Evolutionary conservation across 2,797 vertebrate species (phyloP).

Genomic region (Trichosurus vulpecula): DNA sequence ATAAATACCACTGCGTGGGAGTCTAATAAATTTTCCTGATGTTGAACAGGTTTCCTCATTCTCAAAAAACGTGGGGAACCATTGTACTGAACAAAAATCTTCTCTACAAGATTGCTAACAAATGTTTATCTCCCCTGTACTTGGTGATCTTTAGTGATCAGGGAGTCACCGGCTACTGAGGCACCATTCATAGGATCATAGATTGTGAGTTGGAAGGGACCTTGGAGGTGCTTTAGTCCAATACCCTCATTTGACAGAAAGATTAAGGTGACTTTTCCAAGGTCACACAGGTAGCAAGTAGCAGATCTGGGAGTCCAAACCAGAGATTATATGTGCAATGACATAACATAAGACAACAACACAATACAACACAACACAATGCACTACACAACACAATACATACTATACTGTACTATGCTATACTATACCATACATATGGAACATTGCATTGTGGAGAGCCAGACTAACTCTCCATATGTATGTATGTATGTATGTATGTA

Average conservation of each 20-base stretch:
- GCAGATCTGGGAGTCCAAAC: background rate
- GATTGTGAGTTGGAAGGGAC: background rate
- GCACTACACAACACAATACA: background rate
- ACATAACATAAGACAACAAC: background rate
- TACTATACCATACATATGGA: no score
- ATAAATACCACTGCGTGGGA: background rate
- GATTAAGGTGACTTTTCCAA: background rate
- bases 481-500: no score
- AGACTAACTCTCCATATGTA: background rate
- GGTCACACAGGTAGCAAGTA: background rate
- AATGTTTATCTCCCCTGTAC: background rate
- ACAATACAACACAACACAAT: background rate
- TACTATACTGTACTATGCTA: background rate
- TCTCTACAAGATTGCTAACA: background rate
- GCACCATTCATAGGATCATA: background rate
- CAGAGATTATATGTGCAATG: background rate
- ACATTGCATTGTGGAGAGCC: background rate
- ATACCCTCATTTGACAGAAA: background rate
- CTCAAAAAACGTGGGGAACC: background rate
- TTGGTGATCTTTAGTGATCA: background rate
- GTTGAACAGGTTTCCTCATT: background rate
- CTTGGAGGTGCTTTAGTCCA: background rate
- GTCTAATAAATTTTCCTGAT: background rate
- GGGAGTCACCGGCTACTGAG: background rate
- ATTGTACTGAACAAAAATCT: background rate